These are phyloP conservation scores for Mesitornis unicolor DNA, from an alignment of 2,113 vertebrate genomes.

Conservation along the genomic window DNA sequence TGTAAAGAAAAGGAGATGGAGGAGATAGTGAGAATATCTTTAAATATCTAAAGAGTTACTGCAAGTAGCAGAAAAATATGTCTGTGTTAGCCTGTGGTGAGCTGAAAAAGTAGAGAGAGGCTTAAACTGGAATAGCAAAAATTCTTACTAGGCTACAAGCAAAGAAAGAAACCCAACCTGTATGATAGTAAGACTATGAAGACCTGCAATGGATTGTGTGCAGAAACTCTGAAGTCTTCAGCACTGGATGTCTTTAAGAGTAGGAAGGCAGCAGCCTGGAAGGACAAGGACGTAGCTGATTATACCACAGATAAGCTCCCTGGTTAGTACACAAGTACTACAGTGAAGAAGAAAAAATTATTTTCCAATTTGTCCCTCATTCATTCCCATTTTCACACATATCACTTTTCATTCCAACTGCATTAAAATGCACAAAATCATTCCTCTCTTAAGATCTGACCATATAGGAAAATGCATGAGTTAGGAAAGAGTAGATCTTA, in stretches of 20 bases:
- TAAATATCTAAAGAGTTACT: neutral
- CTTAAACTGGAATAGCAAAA: neutral
- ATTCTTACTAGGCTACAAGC: neutral
- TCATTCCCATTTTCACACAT: neutral
- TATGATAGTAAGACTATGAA: neutral
- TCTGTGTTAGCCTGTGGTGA: neutral
- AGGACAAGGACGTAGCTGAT: neutral
- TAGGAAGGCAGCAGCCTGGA: neutral
- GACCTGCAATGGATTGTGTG: neutral
- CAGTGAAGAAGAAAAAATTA: neutral
- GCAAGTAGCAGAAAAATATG: neutral
- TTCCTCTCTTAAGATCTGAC: neutral
- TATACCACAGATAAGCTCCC: neutral
- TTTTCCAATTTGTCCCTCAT: neutral
- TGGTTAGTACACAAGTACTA: neutral
- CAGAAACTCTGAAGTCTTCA: neutral
- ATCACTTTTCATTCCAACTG: neutral
- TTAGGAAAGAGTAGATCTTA: neutral
- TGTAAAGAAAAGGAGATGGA: neutral
- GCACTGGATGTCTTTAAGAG: neutral
- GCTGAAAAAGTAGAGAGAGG: neutral
- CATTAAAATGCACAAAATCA: neutral
- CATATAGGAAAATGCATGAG: neutral
- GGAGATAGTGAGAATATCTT: neutral
- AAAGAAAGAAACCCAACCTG: accelerated